Evolutionary conservation across 2,888 invertebrate species (phyloP).

Genomic region (Tryphoninae sp.): DNA sequence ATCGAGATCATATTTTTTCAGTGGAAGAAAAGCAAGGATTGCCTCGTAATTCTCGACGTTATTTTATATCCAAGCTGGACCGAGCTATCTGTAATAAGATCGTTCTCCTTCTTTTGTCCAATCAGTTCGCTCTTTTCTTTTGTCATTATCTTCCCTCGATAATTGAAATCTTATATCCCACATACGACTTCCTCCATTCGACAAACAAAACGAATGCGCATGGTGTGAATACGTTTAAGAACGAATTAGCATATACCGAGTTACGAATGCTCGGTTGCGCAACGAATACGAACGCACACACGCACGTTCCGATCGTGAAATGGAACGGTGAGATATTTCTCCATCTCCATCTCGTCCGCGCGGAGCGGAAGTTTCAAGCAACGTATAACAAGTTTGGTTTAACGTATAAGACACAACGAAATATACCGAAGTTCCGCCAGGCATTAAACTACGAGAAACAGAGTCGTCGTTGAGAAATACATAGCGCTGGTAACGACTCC

Average conservation of each 20-base stretch:
- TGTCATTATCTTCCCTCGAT: constrained; percentile 56
- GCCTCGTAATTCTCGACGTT: constrained; percentile 20
- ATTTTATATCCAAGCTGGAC: not conserved
- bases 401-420: constrained; percentile 26
- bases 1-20: not conserved
- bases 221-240: constrained; percentile 53
- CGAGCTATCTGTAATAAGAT: constrained; percentile 56
- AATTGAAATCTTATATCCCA: constrained; percentile 47
- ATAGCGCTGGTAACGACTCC: constrained; percentile 22
- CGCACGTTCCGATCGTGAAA: constrained; percentile 2
- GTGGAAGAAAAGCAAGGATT: not conserved
- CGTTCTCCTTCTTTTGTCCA: constrained; percentile 32
- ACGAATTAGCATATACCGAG: constrained; percentile 52
- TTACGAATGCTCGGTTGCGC: constrained; percentile 48
- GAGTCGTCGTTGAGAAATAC: constrained; percentile 6
- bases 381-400: constrained; percentile 6
- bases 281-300: constrained; percentile 29
- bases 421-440: constrained; percentile 55
- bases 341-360: constrained; percentile 25
- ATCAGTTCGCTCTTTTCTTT: constrained; percentile 55
- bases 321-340: constrained; percentile 37
- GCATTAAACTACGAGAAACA: constrained; percentile 48
- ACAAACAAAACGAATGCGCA: constrained; percentile 30
- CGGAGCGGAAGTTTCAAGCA: constrained; percentile 38
- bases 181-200: constrained; percentile 25